A percentile compares a stretch with the other conserved stretches of the same genome.
Evolutionary conservation across 2,797 vertebrate species (phyloP).

Genomic region (Sebastes taczanowskii): DNA sequence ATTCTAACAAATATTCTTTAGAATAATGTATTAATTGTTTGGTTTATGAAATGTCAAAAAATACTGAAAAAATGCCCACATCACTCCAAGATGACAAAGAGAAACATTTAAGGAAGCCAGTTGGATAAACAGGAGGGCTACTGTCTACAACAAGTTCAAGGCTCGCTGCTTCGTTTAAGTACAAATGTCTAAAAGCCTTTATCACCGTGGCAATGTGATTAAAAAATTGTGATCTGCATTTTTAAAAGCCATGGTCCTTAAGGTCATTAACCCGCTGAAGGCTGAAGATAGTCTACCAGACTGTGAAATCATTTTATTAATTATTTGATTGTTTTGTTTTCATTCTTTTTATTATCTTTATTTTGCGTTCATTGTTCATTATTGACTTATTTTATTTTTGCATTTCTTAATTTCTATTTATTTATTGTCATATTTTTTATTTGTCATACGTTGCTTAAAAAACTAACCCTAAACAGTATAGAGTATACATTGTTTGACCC

Average conservation of each 20-base stretch:
- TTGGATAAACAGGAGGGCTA: not conserved
- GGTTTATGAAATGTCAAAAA: not conserved
- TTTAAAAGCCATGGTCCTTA: not conserved
- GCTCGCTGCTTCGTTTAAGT: not conserved
- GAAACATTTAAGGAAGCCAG: not conserved
- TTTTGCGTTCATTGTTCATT: not conserved
- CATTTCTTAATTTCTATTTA: not conserved
- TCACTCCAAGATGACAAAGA: not conserved
- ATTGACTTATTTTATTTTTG: not conserved
- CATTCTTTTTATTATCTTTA: not conserved
- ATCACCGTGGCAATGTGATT: not conserved
- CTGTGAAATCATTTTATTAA: not conserved
- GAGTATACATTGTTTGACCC: too few species aligned
- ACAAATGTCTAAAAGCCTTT: not conserved
- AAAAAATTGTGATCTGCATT: not conserved
- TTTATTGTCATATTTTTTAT: not conserved
- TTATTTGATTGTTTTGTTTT: not conserved
- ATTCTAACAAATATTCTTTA: not conserved
- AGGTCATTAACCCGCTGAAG: not conserved
- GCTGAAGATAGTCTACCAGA: not conserved
- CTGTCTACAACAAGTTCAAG: not conserved
- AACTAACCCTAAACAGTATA: too few species aligned
- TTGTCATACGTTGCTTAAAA: not conserved
- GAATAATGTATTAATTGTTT: not conserved
- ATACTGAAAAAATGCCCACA: not conserved